Conservation (phyloP, 2,888 invertebrate genomes). For the Agrilus biguttatus region DNA sequence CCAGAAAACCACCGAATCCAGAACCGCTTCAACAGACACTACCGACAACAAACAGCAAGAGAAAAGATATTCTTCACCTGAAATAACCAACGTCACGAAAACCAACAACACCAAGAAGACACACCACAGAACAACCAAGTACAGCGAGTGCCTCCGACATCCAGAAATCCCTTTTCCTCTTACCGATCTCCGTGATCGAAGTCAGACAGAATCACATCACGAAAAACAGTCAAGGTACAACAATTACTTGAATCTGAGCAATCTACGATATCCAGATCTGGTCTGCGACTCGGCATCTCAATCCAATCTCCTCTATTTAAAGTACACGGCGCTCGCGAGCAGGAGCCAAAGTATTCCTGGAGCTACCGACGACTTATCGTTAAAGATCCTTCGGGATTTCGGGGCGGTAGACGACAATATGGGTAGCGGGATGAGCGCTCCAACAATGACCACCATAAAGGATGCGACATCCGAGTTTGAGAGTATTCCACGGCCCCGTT, state of each 20-base stretch:
- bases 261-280: constrained; percentile 7
- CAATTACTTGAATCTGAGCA: not conserved
- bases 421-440: constrained; percentile 26
- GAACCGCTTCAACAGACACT: not conserved
- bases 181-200: constrained; percentile 9
- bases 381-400: constrained; percentile 28
- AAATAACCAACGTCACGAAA: constrained; percentile 5
- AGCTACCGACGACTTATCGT: constrained; percentile 20
- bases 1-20: constrained; percentile 10
- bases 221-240: not conserved
- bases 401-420: constrained; percentile 25
- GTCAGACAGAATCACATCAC: not conserved
- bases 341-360: constrained; percentile 12
- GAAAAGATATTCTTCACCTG: constrained; percentile 16
- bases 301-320: constrained; percentile 21
- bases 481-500: no score
- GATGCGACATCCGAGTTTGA: not conserved
- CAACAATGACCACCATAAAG: constrained; percentile 12
- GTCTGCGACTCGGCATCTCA: constrained; percentile 8
- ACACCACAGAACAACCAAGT: constrained; percentile 2
- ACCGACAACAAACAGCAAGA: constrained; percentile 1
- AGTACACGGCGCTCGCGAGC: constrained; percentile 20
- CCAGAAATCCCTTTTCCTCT: constrained; percentile 29
- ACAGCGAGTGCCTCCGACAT: constrained; percentile 21
- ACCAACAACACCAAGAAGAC: not conserved